phyloP scores from a whole-genome alignment of 2,888 invertebrate genomes.

The Bembecia ichneumoniformis region DNA sequence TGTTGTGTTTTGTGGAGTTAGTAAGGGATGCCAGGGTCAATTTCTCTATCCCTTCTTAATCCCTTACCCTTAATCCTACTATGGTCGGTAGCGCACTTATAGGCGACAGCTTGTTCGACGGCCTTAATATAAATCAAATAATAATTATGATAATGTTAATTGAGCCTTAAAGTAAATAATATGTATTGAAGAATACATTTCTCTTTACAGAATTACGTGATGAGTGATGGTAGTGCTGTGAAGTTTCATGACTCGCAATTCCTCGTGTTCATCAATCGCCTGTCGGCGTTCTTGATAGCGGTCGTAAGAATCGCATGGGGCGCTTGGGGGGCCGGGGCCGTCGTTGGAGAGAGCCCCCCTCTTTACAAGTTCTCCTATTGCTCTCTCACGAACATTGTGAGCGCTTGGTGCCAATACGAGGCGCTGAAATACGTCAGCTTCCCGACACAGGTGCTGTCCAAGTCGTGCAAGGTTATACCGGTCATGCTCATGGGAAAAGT shows the following conservation, averaged over 20 bases:
- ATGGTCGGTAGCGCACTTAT: no score
- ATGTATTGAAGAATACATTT: neutral
- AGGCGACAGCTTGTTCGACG: no score
- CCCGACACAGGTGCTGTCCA: constrained; percentile 95
- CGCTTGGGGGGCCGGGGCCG: constrained; percentile 38
- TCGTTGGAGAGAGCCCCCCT: constrained; percentile 84
- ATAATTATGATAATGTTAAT: no score
- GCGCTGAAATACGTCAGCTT: constrained; percentile 98
- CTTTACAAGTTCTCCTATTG: constrained; percentile 96
- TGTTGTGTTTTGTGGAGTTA: no score
- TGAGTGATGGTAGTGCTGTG: constrained; percentile 73
- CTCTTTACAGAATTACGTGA: constrained; percentile 74
- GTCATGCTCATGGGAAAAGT: constrained; percentile 99
- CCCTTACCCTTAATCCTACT: no score
- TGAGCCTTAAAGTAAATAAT: no score
- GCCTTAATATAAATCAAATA: no score
- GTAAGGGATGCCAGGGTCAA: no score
- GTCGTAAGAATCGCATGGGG: constrained; percentile 69
- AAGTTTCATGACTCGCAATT: constrained; percentile 96
- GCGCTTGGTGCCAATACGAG: constrained; percentile 99
- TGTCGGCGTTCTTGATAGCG: constrained; percentile 85
- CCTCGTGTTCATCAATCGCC: constrained; percentile 94
- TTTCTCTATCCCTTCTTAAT: no score
- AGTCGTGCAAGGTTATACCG: constrained; percentile 98
- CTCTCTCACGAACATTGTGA: constrained; percentile 96